phyloP scores from a whole-genome alignment of 2,113 vertebrate species.

The Trematocara nigrifrons region DNA sequence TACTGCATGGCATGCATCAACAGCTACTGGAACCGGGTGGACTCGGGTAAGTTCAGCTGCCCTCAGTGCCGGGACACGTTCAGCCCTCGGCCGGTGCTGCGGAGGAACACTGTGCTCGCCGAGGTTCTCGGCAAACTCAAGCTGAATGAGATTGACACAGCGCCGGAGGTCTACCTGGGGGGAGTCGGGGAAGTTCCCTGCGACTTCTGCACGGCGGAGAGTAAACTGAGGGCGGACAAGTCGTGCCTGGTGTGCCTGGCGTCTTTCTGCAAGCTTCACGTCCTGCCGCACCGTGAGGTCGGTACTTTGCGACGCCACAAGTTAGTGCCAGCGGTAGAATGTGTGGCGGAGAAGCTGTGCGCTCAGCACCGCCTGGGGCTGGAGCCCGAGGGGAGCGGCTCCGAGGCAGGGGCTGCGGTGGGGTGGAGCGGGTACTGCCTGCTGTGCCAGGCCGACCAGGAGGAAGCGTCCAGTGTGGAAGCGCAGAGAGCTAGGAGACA shows the following conservation, averaged over 20 bases:
- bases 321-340: conserved; percentile 82
- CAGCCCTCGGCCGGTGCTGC: conserved; percentile 65
- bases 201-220: conserved; percentile 82
- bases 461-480: conserved; percentile 73
- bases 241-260: conserved; percentile 90
- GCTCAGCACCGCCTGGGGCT: conserved; percentile 85
- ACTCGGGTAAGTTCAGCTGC: conserved; percentile 41
- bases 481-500: conserved; percentile 81
- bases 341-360: conserved; percentile 82
- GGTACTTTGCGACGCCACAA: conserved; percentile 85
- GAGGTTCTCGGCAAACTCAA: conserved; percentile 63
- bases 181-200: conserved; percentile 81
- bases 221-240: conserved; percentile 81
- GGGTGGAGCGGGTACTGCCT: conserved; percentile 60
- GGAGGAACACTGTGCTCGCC: conserved; percentile 67
- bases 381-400: conserved; percentile 78
- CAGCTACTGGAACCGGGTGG: conserved; percentile 65
- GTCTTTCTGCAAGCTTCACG: conserved; percentile 87
- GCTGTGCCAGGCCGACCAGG: conserved; percentile 63
- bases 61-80: conserved; percentile 65
- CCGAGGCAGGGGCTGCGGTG: conserved; percentile 67
- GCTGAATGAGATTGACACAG: conserved; percentile 4
- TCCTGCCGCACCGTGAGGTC: conserved; percentile 84
- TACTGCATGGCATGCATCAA: conserved; percentile 70
- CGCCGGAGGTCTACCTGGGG: conserved; percentile 40